These are phyloP conservation scores for Aplidium turbinatum DNA, from an alignment of 23 tunicate genomes.

Conservation along the genomic window DNA sequence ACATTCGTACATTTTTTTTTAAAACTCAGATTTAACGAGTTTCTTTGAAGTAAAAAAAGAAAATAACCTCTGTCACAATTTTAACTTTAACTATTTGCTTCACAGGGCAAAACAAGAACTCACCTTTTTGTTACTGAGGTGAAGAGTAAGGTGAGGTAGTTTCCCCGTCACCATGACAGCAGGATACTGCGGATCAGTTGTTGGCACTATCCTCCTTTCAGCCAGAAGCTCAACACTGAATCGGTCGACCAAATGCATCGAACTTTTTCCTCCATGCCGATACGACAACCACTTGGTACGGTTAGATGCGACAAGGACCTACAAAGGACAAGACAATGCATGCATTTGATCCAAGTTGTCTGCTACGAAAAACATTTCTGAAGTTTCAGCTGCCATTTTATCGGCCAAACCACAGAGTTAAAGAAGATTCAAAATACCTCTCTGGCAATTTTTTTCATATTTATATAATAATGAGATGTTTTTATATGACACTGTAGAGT, in stretches of 20 bases:
- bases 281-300: constrained; percentile 32
- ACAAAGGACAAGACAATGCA: no score
- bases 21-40: no score
- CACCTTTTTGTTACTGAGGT: constrained; percentile 71
- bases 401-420: not conserved
- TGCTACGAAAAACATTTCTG: not conserved
- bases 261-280: constrained; percentile 40
- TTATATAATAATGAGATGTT: no score
- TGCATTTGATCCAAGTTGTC: not conserved
- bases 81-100: not conserved
- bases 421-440: not conserved
- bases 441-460: not conserved
- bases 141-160: constrained; percentile 71
- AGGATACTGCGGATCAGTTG: constrained; percentile 75
- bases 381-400: not conserved
- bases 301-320: constrained; percentile 65
- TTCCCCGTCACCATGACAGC: constrained; percentile 69
- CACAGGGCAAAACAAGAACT: not conserved
- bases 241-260: constrained; percentile 62
- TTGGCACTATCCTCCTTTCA: constrained; percentile 64
- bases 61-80: not conserved
- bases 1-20: no score
- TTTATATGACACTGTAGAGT: no score
- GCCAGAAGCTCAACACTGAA: constrained; percentile 70
- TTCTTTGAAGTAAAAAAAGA: no score